Percentiles rank a stretch among this genome's conserved stretches.
These are phyloP conservation scores for Uropsilus gracilis DNA, from an alignment of 2,113 vertebrate species.

Conservation along the genomic window DNA sequence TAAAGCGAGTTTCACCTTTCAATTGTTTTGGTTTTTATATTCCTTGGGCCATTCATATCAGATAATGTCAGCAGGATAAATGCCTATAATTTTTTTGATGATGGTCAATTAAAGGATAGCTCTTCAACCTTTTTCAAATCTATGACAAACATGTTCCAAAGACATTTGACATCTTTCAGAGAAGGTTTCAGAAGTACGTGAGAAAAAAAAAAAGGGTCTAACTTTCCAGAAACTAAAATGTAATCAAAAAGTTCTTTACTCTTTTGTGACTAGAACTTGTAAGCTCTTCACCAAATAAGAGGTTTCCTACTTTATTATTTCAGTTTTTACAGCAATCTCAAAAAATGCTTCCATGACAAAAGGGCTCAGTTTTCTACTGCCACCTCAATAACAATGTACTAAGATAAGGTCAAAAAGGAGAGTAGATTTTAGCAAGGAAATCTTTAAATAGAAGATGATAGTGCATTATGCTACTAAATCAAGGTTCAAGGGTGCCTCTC, in stretches of 20 bases:
- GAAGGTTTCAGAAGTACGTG: conserved; percentile 18
- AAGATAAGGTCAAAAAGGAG: conserved; percentile 20
- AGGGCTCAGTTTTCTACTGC: conserved; percentile 8
- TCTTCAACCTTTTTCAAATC: conserved; percentile 57
- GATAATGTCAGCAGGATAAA: conserved; percentile 55
- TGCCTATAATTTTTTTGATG: conserved; percentile 64
- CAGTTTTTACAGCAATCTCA: conserved; percentile 45
- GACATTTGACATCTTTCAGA: conserved; percentile 66
- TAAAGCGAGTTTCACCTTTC: neutral
- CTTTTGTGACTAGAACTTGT: conserved; percentile 17
- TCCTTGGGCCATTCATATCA: conserved; percentile 51
- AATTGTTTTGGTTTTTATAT: conserved; percentile 37
- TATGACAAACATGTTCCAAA: conserved; percentile 59
- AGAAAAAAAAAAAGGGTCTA: conserved; percentile 65
- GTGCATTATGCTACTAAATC: neutral
- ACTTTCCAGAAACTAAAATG: conserved; percentile 63
- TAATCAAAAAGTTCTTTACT: conserved; percentile 58
- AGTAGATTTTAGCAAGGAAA: conserved; percentile 30
- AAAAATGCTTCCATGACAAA: conserved; percentile 13
- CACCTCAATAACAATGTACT: conserved; percentile 14
- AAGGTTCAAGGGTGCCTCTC: neutral
- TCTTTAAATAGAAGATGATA: conserved; percentile 14
- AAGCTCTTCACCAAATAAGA: conserved; percentile 60
- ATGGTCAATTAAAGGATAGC: conserved; percentile 46
- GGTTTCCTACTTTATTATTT: conserved; percentile 49